These are phyloP conservation scores for Conger conger DNA, from an alignment of 2,113 vertebrate genomes.

Conservation along the genomic window DNA sequence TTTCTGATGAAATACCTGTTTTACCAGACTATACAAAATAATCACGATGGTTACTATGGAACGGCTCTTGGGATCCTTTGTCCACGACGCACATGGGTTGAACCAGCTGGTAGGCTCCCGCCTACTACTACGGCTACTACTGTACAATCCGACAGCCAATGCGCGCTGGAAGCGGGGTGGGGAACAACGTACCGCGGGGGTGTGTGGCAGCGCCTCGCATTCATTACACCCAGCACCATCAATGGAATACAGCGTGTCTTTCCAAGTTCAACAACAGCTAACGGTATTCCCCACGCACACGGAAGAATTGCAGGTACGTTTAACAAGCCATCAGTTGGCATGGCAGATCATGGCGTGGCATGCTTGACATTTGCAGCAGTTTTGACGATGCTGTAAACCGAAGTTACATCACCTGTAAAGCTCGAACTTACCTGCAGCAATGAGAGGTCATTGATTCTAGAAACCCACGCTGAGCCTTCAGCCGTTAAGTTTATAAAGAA, in stretches of 20 bases:
- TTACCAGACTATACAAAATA: too few species aligned
- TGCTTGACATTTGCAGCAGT: neutral
- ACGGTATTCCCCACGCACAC: constrained; percentile 62
- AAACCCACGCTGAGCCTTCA: neutral
- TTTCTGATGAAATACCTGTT: too few species aligned
- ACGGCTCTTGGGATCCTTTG: too few species aligned
- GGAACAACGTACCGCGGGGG: constrained; percentile 54
- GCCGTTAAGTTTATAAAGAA: neutral
- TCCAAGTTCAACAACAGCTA: constrained; percentile 72
- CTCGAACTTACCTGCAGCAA: neutral
- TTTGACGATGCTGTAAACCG: neutral
- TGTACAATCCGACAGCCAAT: constrained; percentile 62
- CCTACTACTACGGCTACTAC: constrained; percentile 27
- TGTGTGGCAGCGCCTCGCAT: constrained; percentile 43
- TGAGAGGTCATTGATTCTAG: neutral
- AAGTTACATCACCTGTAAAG: neutral
- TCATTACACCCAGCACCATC: constrained; percentile 48
- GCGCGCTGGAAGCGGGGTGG: constrained; percentile 58
- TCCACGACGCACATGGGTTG: neutral
- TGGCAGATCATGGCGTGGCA: neutral
- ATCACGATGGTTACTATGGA: too few species aligned
- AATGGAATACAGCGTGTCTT: constrained; percentile 73
- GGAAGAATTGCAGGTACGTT: constrained; percentile 71
- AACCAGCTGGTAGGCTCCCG: neutral
- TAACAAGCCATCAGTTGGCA: neutral